Conservation (phyloP, 2,113 vertebrate species). For the Pachycephala philippinensis region DNA sequence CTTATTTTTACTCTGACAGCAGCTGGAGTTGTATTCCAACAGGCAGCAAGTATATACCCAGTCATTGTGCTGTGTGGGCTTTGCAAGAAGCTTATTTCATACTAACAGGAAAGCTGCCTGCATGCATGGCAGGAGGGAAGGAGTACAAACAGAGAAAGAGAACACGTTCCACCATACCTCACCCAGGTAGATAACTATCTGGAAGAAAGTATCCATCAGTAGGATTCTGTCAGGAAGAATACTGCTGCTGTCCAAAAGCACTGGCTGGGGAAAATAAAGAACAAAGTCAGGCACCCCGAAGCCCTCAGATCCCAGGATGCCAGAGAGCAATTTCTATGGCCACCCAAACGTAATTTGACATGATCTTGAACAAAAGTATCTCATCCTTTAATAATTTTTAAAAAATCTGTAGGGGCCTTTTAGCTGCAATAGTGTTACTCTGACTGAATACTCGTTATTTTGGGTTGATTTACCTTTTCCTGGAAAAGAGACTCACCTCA, state of each 20-base stretch:
- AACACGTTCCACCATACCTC: constrained; percentile 74
- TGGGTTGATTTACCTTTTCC: background rate
- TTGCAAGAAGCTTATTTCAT: background rate
- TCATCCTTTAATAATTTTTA: background rate
- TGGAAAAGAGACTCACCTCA: constrained; percentile 80
- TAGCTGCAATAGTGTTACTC: background rate
- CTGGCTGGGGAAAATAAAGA: constrained; percentile 76
- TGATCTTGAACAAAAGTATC: background rate
- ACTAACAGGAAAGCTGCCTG: background rate
- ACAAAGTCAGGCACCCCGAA: background rate
- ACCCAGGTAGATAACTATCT: constrained; percentile 95
- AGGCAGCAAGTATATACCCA: background rate
- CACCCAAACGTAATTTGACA: background rate
- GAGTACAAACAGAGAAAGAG: background rate
- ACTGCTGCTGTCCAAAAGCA: constrained; percentile 96
- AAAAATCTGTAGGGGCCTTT: background rate
- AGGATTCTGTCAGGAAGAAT: constrained; percentile 94
- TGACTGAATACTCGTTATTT: background rate
- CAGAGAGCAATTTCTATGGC: background rate
- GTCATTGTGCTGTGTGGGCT: background rate
- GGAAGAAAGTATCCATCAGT: constrained; percentile 98
- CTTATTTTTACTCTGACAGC: background rate
- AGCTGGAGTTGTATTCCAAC: background rate
- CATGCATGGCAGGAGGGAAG: background rate
- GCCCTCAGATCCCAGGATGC: background rate